Base-by-base conservation (phyloP, 1,140 invertebrate genomes). In the Macrostomum lignano region DNA sequence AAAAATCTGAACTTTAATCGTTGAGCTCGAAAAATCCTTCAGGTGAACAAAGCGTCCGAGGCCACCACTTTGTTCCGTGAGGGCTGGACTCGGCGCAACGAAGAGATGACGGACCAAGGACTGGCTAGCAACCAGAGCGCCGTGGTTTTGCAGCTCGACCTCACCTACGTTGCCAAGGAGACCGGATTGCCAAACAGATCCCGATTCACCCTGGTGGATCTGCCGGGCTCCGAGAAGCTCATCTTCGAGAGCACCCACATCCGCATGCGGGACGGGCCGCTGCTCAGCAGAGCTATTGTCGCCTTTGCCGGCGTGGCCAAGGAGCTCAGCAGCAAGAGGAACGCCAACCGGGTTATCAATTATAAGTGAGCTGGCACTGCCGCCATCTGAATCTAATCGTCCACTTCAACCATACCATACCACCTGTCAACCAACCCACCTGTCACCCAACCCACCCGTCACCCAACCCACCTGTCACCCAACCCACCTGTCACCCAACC, bases 311-410 rank as follows among this genome's bases (percentile, higher is more conserved):
- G 43, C 13, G 39, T 49, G 3, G 40, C 47, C n/a, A 43, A 39
- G 14, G 40, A 41, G 5, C 38, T 54, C 9, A 35, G 46, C 15
- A 39, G 36, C 25, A 39, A 51, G 25, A 45, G 45, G 11, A 43
- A 36, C 23, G 42, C 51, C 22, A 45, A 52, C 31, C 40, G 50
- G 29, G 43, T 48, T 9, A 49, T 54, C 17, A 46, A 43, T 21
- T 52, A 52, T 37, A 42, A 44, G 51, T 54, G 38, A 40, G 41
- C n/a, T n/a, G n/a, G n/a, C n/a, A n/a, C n/a, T n/a, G n/a, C n/a
- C n/a, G n/a, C n/a, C n/a, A n/a, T n/a, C n/a, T n/a, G n/a, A n/a
- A n/a, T n/a, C n/a, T n/a, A n/a, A n/a, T n/a, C n/a, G n/a, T n/a
- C n/a, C n/a, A n/a, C n/a, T n/a, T n/a, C n/a, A n/a, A n/a, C n/a